Percentiles rank a stretch among this genome's conserved stretches.
Evolutionary conservation across 2,113 vertebrate genomes (phyloP).

Genomic region (Trinectes maculatus): DNA sequence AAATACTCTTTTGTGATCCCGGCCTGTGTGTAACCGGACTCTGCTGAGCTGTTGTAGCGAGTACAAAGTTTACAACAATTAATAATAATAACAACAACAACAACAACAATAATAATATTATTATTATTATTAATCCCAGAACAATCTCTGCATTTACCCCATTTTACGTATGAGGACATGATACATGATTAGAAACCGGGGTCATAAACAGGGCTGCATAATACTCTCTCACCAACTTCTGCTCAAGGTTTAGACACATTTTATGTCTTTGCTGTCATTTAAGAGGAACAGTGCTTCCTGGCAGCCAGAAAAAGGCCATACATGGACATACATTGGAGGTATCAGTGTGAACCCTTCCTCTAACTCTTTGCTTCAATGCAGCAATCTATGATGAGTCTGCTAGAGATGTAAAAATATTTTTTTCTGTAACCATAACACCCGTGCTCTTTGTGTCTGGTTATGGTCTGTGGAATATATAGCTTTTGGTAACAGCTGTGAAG

Average conservation of each 20-base stretch:
- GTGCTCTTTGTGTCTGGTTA: constrained; percentile 51
- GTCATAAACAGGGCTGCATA: constrained; percentile 43
- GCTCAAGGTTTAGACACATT: constrained; percentile 27
- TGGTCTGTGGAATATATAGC: constrained; percentile 54
- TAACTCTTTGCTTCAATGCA: constrained; percentile 55
- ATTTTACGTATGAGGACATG: no score
- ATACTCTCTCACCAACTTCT: constrained; percentile 30
- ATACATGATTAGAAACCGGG: no score
- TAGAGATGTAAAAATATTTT: constrained; percentile 64
- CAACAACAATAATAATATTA: no score
- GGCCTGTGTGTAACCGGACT: no score
- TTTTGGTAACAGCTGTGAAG: constrained; percentile 42
- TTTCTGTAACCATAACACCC: constrained; percentile 73
- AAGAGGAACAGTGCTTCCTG: constrained; percentile 41
- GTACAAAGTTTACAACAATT: no score
- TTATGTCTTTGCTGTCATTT: constrained; percentile 58
- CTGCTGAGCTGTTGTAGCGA: no score
- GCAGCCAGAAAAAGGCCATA: constrained; percentile 51
- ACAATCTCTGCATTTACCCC: no score
- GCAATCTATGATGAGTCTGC: constrained; percentile 57
- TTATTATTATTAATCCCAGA: no score
- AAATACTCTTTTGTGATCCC: no score
- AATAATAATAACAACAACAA: no score
- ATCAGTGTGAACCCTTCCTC: constrained; percentile 37
- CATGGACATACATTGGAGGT: constrained; percentile 54